phyloP scores from a whole-genome alignment of 1,140 invertebrate genomes.

The Drosophila kurseongensis region DNA sequence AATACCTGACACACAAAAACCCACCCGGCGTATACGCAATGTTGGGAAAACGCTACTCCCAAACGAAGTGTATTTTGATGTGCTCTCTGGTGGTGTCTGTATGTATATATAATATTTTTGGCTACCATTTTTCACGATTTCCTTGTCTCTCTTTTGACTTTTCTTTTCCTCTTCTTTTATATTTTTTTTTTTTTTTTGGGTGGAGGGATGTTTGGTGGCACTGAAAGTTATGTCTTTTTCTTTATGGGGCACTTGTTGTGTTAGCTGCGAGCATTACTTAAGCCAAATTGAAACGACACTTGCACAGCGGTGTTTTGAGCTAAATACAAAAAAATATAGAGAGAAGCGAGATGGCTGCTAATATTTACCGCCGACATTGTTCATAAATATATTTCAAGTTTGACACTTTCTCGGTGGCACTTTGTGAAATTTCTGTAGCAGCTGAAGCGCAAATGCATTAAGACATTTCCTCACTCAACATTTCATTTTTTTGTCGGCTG shows the following conservation, averaged over 20 bases:
- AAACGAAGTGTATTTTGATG: conserved; percentile 65
- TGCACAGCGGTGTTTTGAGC: conserved; percentile 37
- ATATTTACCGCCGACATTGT: conserved; percentile 43
- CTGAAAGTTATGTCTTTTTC: conserved; percentile 29
- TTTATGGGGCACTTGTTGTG: conserved; percentile 81
- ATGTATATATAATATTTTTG: conserved; percentile 31
- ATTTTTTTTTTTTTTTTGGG: conserved; percentile 19
- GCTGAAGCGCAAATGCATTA: conserved; percentile 46
- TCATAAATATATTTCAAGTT: conserved; percentile 52
- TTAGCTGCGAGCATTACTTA: conserved; percentile 57
- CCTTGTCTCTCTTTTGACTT: conserved; percentile 17
- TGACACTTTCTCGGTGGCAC: conserved; percentile 35
- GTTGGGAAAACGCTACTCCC: conserved; percentile 14
- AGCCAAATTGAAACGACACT: conserved; percentile 64
- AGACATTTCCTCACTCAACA: not conserved
- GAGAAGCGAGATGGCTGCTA: conserved; percentile 2
- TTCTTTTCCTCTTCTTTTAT: conserved; percentile 20
- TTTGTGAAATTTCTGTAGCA: conserved; percentile 28
- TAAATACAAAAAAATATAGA: conserved; percentile 1
- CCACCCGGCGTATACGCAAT: conserved; percentile 66
- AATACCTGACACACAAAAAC: conserved; percentile 38
- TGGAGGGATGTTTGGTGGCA: not conserved
- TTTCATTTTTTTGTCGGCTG: not conserved
- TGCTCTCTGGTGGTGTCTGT: conserved; percentile 18
- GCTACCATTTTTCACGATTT: conserved; percentile 25